These are phyloP conservation scores for Indicator maculatus DNA, from an alignment of 2,113 vertebrate species.

Conservation along the genomic window DNA sequence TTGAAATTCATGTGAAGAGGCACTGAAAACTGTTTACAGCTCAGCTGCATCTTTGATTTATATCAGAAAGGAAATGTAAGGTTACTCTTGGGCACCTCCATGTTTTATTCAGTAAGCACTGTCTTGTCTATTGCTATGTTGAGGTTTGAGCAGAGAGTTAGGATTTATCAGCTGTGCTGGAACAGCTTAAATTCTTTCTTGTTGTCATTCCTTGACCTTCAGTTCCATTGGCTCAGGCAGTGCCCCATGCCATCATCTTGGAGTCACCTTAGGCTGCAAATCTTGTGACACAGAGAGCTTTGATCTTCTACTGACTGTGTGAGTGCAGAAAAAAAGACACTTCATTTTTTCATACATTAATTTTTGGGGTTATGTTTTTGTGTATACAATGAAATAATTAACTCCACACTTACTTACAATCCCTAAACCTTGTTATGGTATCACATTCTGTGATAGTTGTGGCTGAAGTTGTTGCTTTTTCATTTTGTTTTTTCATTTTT, in stretches of 20 bases:
- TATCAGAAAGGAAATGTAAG: not conserved
- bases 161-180: not conserved
- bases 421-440: not conserved
- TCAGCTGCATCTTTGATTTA: not conserved
- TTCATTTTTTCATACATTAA: not conserved
- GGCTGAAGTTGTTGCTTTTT: not conserved
- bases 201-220: not conserved
- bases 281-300: not conserved
- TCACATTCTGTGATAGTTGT: not conserved
- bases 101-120: slow-evolving; percentile 24
- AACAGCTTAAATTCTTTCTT: not conserved
- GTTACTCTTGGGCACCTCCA: not conserved
- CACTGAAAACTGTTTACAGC: not conserved
- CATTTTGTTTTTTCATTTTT: not conserved
- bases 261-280: not conserved
- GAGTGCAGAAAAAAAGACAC: not conserved
- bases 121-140: not conserved
- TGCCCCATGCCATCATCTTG: not conserved
- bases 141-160: not conserved
- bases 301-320: not conserved
- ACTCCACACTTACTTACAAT: not conserved
- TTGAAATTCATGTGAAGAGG: not conserved
- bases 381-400: not conserved
- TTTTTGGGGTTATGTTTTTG: not conserved
- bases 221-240: rapidly evolving